Evolutionary conservation across 1,140 invertebrate species (phyloP).

Genomic region (Aphidius gifuensis): DNA sequence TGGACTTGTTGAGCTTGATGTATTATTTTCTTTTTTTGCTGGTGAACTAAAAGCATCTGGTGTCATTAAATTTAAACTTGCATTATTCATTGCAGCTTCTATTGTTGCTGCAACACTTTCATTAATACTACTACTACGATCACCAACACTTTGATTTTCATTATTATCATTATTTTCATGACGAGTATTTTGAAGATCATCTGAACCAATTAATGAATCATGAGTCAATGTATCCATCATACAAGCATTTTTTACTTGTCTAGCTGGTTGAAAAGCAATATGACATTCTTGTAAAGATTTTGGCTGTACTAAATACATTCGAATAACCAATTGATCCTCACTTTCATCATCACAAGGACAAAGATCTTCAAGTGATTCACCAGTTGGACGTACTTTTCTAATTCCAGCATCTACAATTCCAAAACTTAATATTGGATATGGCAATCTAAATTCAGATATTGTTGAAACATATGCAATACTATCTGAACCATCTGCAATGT

Average conservation of each 20-base stretch:
- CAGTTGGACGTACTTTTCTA: constrained; percentile 41
- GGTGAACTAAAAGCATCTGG: constrained; percentile 82
- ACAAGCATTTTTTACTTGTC: constrained; percentile 31
- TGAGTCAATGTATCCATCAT: constrained; percentile 42
- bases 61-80: constrained; percentile 71
- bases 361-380: constrained; percentile 49
- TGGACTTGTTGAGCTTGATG: constrained; percentile 42
- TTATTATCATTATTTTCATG: constrained; percentile 52
- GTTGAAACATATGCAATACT: constrained; percentile 61
- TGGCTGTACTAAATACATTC: constrained; percentile 82
- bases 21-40: constrained; percentile 51
- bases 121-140: constrained; percentile 7
- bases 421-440: constrained; percentile 81
- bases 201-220: constrained; percentile 45
- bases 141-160: constrained; percentile 40
- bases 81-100: constrained; percentile 41
- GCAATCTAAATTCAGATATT: constrained; percentile 78
- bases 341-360: constrained; percentile 47
- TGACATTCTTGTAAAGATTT: constrained; percentile 84
- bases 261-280: constrained; percentile 69
- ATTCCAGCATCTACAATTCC: constrained; percentile 75
- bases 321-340: constrained; percentile 59
- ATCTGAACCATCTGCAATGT: constrained; percentile 52
- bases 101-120: constrained; percentile 32
- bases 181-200: constrained; percentile 40